Conservation (phyloP, 2,888 invertebrate genomes). For the Argyra leucocephala region DNA sequence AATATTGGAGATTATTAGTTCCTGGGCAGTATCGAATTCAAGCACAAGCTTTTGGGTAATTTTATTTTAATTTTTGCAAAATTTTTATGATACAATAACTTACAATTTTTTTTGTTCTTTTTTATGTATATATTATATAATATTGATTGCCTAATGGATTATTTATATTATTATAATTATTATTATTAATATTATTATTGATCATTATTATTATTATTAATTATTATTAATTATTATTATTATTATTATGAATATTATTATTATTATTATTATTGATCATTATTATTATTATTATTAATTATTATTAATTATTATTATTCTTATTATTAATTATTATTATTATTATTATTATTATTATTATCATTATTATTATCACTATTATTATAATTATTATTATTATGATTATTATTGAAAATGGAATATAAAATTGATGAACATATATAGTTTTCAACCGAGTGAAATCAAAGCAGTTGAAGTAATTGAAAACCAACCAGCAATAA, state of each 20-base stretch:
- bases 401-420: too few species aligned
- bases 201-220: constrained; percentile 19
- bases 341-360: constrained; percentile 14
- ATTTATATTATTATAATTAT: constrained; percentile 18
- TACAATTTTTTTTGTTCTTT: too few species aligned
- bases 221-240: constrained; percentile 13
- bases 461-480: constrained; percentile 39
- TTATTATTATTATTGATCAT: constrained; percentile 15
- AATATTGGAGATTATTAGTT: constrained; percentile 86
- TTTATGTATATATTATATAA: not conserved
- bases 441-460: constrained; percentile 48
- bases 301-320: constrained; percentile 11
- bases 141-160: constrained; percentile 18
- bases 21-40: constrained; percentile 77
- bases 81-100: constrained; percentile 1
- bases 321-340: constrained; percentile 18
- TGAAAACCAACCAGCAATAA: constrained; percentile 35
- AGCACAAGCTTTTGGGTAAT: constrained; percentile 62
- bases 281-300: constrained; percentile 10
- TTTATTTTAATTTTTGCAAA: too few species aligned
- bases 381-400: constrained; percentile 14
- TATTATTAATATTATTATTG: constrained; percentile 12
- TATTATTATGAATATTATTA: constrained; percentile 16
- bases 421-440: constrained; percentile 24
- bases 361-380: constrained; percentile 16